Base-by-base conservation (phyloP, 1,140 invertebrate species). In the Anoplophora glabripennis region DNA sequence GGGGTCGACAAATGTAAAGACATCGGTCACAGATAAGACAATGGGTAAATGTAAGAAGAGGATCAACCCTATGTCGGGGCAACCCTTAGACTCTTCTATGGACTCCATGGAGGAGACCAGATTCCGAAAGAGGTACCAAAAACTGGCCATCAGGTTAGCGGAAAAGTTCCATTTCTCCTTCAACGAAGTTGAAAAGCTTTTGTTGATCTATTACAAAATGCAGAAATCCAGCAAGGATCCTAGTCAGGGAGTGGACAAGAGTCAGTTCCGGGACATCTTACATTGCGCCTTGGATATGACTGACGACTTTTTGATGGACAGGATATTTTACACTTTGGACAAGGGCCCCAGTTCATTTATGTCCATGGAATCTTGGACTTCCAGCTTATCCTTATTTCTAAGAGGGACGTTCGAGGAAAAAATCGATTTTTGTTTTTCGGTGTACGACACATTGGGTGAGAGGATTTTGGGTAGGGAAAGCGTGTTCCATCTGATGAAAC, bases 401-500 rank as follows among this genome's bases (percentile, higher is more conserved):
- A 78, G 83, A 17, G 89, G 88, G 1, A 82, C 75, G 17, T 59
- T 87, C 5, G 81, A 86, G 17, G 85, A 89, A 62, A 81, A 83
- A 63, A 85, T 86, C 38, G 64, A 77, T 9, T 89, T 87, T 74
- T 84, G 84, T 61, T 87, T 84, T 68, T 78, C 77, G 38, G 82
- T 88, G 34, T 91, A 90, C 65, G 88, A 91, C 72, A 77, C 84
- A 18, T 76, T 88, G 63, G 80, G 81, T 12, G 85, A 85, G 42
- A 83, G 85, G 3, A 77, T 80, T 57, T 73, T 91, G 35, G 82
- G 82, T 33, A 80, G 84, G 44, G 88, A 90, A 36, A 84, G 87
- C 40, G 83, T 91, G 78, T 90, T 89, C 69, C 84, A 86, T 12
- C 77, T 89, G 18, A 80, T 93, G 72, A 86, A 87, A 71, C 84